A percentile compares a stretch with the other conserved stretches of the same genome.
These are phyloP conservation scores for Toxostoma redivivum DNA, from an alignment of 2,113 vertebrate species.

Conservation along the genomic window DNA sequence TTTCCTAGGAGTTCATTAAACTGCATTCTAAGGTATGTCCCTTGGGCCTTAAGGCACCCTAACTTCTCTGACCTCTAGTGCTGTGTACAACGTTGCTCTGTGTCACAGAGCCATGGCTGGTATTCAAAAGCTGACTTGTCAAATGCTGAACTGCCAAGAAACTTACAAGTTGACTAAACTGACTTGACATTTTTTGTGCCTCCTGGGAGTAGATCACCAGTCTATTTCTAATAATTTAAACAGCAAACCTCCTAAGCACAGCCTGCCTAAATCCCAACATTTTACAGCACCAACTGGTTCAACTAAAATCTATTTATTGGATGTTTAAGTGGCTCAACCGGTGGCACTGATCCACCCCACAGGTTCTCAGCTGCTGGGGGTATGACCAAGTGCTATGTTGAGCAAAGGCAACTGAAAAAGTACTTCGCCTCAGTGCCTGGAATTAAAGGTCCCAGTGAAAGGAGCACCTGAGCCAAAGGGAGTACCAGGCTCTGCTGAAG, in stretches of 20 bases:
- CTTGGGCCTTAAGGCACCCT: not conserved
- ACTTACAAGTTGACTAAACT: not conserved
- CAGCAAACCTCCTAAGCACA: not conserved
- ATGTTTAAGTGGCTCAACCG: rapidly evolving
- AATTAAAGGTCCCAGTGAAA: not conserved
- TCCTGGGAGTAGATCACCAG: not conserved
- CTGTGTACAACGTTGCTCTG: not conserved
- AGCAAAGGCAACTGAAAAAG: not conserved
- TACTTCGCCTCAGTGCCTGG: not conserved
- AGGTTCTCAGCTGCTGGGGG: not conserved
- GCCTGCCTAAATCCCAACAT: not conserved
- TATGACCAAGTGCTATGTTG: not conserved
- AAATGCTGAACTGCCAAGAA: not conserved
- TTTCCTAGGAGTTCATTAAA: not conserved
- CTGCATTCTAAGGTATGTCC: not conserved
- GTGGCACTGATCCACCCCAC: not conserved
- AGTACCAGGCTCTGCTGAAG: not conserved
- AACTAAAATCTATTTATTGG: not conserved
- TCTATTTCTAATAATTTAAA: not conserved
- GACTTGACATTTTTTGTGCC: not conserved
- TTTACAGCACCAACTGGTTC: not conserved
- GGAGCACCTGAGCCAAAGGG: not conserved
- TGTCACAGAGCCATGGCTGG: not conserved
- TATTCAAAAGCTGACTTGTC: not conserved
- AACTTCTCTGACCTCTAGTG: not conserved